phyloP scores from a whole-genome alignment of 2,888 invertebrate species.

The Drosophila niveifrons region DNA sequence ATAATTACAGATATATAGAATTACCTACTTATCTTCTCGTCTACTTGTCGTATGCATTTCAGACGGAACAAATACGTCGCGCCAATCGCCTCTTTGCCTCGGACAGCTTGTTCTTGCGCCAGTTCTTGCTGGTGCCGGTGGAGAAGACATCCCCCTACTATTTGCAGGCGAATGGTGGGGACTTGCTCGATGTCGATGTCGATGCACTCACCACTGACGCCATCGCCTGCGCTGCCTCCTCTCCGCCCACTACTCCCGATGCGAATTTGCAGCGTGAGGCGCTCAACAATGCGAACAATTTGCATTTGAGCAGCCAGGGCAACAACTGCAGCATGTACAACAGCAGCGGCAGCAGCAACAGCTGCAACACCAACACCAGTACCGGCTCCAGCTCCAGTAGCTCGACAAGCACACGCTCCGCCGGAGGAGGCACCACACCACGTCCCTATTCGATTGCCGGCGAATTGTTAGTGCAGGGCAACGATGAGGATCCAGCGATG shows the following conservation, averaged over 20 bases:
- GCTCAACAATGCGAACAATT: constrained; percentile 82
- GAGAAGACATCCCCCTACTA: constrained; percentile 89
- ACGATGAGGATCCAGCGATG: constrained; percentile 70
- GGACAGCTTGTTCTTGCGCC: constrained; percentile 96
- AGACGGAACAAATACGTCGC: constrained; percentile 97
- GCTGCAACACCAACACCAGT: constrained; percentile 65
- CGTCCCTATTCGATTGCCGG: constrained; percentile 88
- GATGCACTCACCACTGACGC: constrained; percentile 45
- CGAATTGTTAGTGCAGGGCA: constrained; percentile 76
- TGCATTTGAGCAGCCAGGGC: constrained; percentile 54
- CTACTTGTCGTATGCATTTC: constrained; percentile 48
- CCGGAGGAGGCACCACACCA: constrained; percentile 70
- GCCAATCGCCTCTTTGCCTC: constrained; percentile 96
- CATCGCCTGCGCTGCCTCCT: constrained; percentile 14
- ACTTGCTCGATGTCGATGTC: constrained; percentile 37
- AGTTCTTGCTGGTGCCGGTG: constrained; percentile 94
- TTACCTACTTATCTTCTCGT: not conserved
- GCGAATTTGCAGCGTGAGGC: constrained; percentile 67
- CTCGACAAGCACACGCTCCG: constrained; percentile 60
- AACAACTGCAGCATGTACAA: constrained; percentile 40
- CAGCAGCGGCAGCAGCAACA: constrained; percentile 31
- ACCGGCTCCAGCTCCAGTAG: constrained; percentile 41
- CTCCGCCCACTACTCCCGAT: constrained; percentile 82
- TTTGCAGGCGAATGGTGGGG: constrained; percentile 85
- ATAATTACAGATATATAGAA: constrained; percentile 14